A percentile compares a stretch with the other conserved stretches of the same genome.
Evolutionary conservation across 2,113 vertebrate species (phyloP).

Genomic region (Pongo pygmaeus): DNA sequence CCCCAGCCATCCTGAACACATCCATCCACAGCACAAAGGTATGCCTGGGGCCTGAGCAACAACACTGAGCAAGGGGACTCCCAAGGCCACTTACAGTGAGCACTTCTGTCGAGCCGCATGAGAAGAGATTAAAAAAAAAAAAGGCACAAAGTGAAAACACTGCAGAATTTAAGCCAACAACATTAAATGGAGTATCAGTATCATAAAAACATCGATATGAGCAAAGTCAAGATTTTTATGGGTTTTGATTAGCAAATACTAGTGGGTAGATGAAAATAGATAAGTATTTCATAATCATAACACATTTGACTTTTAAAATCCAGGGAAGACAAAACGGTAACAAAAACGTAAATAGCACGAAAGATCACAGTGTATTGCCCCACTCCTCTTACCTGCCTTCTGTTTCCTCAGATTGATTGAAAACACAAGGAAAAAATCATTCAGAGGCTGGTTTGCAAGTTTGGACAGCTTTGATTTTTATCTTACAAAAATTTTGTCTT

Average conservation of each 20-base stretch:
- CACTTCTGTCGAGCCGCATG: conserved; percentile 83
- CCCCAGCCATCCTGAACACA: conserved; percentile 38
- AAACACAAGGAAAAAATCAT: not conserved
- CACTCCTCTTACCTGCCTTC: not conserved
- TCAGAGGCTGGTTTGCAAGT: not conserved
- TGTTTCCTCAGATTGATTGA: not conserved
- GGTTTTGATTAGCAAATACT: conserved; percentile 11
- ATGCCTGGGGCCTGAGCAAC: conserved; percentile 65
- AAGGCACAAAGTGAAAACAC: conserved; percentile 78
- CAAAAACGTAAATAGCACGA: conserved; percentile 16
- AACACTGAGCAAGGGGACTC: conserved; percentile 55
- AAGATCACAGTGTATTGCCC: not conserved
- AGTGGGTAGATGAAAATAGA: not conserved
- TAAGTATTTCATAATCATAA: conserved; percentile 13
- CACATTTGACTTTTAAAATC: conserved; percentile 36
- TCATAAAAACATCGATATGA: conserved; percentile 31
- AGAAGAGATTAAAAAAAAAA: conserved; percentile 80
- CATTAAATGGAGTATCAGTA: conserved; percentile 56
- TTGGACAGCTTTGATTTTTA: conserved; percentile 22
- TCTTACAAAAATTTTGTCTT: not conserved
- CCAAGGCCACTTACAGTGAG: conserved; percentile 84
- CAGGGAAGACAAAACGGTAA: not conserved
- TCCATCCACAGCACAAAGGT: conserved; percentile 54
- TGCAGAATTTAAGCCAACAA: conserved; percentile 53
- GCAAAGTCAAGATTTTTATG: conserved; percentile 15